Percentiles rank a stretch among this genome's conserved stretches.
phyloP scores from a whole-genome alignment of 92 coral and sea anemone species.

The Siderastrea siderea region DNA sequence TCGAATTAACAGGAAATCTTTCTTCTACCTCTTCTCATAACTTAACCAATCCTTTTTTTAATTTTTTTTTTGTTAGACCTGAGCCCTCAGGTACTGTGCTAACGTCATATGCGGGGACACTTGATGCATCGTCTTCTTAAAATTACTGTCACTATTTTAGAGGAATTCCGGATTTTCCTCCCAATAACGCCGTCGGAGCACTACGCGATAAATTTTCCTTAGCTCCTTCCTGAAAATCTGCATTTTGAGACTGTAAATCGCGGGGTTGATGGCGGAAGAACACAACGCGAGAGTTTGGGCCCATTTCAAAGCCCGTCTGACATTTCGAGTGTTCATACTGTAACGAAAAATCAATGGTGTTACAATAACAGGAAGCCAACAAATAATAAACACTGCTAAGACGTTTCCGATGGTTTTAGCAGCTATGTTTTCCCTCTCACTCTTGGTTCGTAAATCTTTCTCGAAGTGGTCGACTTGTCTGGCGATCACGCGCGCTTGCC shows the following conservation, averaged over 20 bases:
- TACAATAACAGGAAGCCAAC: slow-evolving; percentile 94
- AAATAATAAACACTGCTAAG: slow-evolving; percentile 76
- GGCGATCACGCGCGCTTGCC: slow-evolving; percentile 86
- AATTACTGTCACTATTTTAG: not conserved
- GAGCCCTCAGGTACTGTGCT: no score
- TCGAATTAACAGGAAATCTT: no score
- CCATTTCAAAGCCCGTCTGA: slow-evolving; percentile 76
- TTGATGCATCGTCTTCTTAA: not conserved
- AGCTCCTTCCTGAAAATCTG: slow-evolving; percentile 73
- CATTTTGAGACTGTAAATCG: slow-evolving; percentile 85
- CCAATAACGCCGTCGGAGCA: slow-evolving; percentile 11
- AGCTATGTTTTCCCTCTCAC: slow-evolving; percentile 78
- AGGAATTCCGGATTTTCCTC: not conserved
- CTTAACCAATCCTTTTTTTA: no score
- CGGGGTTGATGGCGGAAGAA: slow-evolving; percentile 89
- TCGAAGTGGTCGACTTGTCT: slow-evolving; percentile 68
- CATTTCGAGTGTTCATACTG: slow-evolving; percentile 34
- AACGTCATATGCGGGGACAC: no score
- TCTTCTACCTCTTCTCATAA: no score
- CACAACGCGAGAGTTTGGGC: slow-evolving; percentile 91
- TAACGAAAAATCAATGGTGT: slow-evolving; percentile 75
- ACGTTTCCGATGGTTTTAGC: slow-evolving; percentile 92
- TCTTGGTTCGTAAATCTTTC: slow-evolving; percentile 42
- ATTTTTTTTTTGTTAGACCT: no score
- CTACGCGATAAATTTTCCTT: slow-evolving; percentile 32